These are phyloP conservation scores for Salpingus planirostris DNA, from an alignment of 2,888 invertebrate species.

Conservation along the genomic window DNA sequence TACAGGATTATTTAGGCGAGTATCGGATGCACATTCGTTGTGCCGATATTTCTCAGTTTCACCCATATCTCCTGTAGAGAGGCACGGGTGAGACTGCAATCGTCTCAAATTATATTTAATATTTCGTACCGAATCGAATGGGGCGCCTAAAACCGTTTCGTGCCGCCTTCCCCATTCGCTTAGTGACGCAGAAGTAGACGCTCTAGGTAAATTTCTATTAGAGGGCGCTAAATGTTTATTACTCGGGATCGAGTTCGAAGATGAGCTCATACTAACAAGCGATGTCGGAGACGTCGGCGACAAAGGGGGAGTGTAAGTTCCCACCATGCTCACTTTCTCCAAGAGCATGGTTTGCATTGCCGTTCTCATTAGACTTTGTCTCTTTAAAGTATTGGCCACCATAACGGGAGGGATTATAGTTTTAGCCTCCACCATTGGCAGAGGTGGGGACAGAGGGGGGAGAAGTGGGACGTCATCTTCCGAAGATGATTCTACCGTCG, in stretches of 20 bases:
- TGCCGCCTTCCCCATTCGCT: conserved; percentile 30
- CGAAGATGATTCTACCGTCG: conserved; percentile 3
- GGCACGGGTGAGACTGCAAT: conserved; percentile 18
- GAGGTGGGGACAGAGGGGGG: background rate
- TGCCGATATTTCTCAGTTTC: conserved; percentile 6
- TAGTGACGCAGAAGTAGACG: conserved; percentile 39
- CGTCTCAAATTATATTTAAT: conserved; percentile 15
- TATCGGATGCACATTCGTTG: conserved; percentile 22
- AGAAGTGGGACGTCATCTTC: no score
- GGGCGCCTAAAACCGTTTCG: conserved; percentile 48
- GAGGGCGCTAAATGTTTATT: conserved; percentile 13
- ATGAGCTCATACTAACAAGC: conserved; percentile 8
- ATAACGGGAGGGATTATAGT: conserved; percentile 22
- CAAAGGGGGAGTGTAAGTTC: conserved; percentile 29
- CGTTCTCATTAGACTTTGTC: conserved; percentile 30
- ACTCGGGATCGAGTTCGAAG: conserved; percentile 14
- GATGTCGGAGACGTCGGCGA: conserved; percentile 20
- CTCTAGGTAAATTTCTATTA: conserved; percentile 23
- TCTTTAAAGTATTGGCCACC: conserved; percentile 19
- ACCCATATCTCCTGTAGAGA: conserved; percentile 5
- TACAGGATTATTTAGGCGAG: conserved; percentile 20
- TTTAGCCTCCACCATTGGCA: no score
- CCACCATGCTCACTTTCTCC: conserved; percentile 33
- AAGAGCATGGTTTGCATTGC: conserved; percentile 36
- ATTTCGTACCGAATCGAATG: conserved; percentile 41